A percentile compares a stretch with the other conserved stretches of the same genome.
These are phyloP conservation scores for Climacteris rufus DNA, from an alignment of 2,113 vertebrate genomes.

Conservation along the genomic window DNA sequence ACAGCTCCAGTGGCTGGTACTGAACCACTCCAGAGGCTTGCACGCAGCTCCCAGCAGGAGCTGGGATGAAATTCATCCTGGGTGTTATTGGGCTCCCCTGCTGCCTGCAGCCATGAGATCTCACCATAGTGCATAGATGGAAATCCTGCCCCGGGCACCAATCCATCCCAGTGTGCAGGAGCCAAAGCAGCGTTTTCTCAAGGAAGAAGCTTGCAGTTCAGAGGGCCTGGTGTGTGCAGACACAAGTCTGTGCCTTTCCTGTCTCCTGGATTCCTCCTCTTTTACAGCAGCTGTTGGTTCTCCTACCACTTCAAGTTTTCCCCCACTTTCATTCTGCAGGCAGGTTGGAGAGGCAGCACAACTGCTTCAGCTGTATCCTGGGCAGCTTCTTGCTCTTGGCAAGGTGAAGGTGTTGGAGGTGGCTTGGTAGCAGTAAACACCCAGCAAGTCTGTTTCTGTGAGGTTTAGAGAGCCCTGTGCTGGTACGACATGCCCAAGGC, in stretches of 20 bases:
- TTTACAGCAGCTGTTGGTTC: background rate
- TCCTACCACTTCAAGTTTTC: fast-evolving
- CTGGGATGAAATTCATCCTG: background rate
- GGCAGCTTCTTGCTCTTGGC: background rate
- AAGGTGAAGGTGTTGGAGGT: background rate
- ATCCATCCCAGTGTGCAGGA: fast-evolving
- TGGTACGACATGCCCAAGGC: background rate
- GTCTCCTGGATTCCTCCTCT: background rate
- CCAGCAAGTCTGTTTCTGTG: background rate
- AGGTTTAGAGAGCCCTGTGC: background rate
- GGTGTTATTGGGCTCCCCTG: fast-evolving
- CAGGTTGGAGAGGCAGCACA: background rate
- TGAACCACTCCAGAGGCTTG: background rate
- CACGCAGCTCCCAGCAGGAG: background rate
- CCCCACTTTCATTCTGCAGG: background rate
- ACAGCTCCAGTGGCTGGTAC: background rate
- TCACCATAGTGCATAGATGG: fast-evolving
- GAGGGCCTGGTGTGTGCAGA: background rate
- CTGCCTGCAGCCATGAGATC: background rate
- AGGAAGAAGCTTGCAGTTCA: background rate
- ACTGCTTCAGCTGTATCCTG: background rate
- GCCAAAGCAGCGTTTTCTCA: too few species aligned
- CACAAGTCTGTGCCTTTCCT: background rate
- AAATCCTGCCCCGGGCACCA: background rate
- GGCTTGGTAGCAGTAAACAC: background rate